A percentile compares a stretch with the other conserved stretches of the same genome.
phyloP scores from a whole-genome alignment of 2,113 vertebrate genomes.

The Gobiocypris rarus region DNA sequence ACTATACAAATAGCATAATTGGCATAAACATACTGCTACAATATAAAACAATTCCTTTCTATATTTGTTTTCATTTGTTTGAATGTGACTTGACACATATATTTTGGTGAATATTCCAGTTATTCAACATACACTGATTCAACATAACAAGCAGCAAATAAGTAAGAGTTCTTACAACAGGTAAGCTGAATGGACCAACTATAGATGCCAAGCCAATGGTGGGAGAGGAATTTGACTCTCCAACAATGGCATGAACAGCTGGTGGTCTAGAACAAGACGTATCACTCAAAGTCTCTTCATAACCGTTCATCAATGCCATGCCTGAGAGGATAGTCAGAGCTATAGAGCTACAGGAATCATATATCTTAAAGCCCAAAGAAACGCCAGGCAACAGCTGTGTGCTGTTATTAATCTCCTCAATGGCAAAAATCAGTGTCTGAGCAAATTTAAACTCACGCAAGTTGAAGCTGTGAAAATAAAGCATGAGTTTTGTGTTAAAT shows the following conservation, averaged over 20 bases:
- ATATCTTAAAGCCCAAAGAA: constrained; percentile 75
- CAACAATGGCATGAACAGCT: constrained; percentile 62
- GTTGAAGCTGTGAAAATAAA: constrained; percentile 64
- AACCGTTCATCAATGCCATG: constrained; percentile 72
- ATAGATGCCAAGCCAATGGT: constrained; percentile 60
- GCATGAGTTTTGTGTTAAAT: not conserved
- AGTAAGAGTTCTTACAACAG: constrained; percentile 54
- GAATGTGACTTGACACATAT: not conserved
- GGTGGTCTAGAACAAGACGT: constrained; percentile 58
- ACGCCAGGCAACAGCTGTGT: constrained; percentile 68
- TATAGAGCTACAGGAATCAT: constrained; percentile 72
- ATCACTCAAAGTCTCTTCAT: constrained; percentile 49
- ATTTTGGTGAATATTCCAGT: too few relatives aligned
- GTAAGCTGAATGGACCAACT: constrained; percentile 60
- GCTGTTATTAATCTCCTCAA: constrained; percentile 76
- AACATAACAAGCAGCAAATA: not conserved
- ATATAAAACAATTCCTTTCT: not conserved
- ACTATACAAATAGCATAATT: not conserved
- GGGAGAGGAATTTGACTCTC: constrained; percentile 60
- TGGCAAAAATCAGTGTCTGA: constrained; percentile 76
- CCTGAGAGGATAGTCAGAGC: constrained; percentile 65
- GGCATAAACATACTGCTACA: not conserved
- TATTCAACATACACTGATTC: too few relatives aligned
- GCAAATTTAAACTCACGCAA: constrained; percentile 75
- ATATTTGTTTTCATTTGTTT: too few relatives aligned